Evolutionary conservation across 2,113 vertebrate genomes (phyloP).

Genomic region (Urocynchramus pylzowi): DNA sequence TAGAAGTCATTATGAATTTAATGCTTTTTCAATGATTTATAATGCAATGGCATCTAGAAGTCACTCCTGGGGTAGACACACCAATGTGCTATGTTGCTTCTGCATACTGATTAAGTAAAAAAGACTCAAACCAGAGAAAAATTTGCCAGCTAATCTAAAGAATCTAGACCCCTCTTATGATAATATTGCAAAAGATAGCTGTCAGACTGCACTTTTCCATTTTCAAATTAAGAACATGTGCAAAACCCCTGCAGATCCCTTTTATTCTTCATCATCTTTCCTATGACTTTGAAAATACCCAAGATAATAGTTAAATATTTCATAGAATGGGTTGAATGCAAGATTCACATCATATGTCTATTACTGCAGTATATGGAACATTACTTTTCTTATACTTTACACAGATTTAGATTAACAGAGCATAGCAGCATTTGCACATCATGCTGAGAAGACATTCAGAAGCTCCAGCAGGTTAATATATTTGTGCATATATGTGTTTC

Average conservation of each 20-base stretch:
- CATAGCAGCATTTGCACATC: not conserved
- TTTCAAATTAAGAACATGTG: not conserved
- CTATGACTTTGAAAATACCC: not conserved
- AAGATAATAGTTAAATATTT: slow-evolving; percentile 7
- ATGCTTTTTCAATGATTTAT: slow-evolving; percentile 4
- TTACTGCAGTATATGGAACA: not conserved
- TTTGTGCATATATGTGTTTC: not conserved
- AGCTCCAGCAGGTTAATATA: not conserved
- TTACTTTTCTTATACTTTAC: slow-evolving; percentile 10
- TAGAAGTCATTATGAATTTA: slow-evolving; percentile 7
- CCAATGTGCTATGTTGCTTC: not conserved
- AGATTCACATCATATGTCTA: not conserved
- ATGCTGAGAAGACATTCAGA: not conserved
- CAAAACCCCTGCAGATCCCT: not conserved
- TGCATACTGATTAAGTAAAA: not conserved
- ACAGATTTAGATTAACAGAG: slow-evolving; percentile 7
- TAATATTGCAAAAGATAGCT: not conserved
- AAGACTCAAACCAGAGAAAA: not conserved
- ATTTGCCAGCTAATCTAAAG: not conserved
- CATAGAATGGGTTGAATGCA: not conserved
- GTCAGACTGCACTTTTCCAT: not conserved
- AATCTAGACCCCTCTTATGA: not conserved
- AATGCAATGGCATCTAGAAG: not conserved
- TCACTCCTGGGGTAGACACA: not conserved
- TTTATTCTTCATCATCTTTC: slow-evolving; percentile 4